phyloP scores from a whole-genome alignment of 2,797 vertebrate genomes.

The Tenualosa thibaudeaui region DNA sequence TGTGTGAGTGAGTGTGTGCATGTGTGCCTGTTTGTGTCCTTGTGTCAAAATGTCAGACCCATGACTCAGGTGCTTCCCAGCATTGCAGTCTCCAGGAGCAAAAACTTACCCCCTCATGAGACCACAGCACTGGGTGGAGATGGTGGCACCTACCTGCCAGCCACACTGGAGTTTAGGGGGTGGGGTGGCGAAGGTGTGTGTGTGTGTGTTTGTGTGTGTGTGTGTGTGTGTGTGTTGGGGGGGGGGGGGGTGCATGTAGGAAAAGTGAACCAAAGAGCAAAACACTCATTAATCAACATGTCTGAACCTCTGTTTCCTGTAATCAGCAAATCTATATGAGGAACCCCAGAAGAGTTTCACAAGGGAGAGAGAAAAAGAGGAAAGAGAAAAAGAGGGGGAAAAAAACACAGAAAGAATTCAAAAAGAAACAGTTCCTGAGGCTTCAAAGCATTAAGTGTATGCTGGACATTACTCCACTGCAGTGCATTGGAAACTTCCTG shows the following conservation, averaged over 20 bases:
- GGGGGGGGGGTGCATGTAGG: neutral
- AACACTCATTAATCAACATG: slow-evolving; percentile 14
- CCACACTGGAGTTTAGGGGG: too few species aligned
- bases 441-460: neutral
- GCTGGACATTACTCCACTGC: neutral
- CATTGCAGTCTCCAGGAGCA: too few species aligned
- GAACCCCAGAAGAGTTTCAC: neutral
- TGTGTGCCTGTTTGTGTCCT: neutral
- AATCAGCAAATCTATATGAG: slow-evolving; percentile 21
- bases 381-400: neutral
- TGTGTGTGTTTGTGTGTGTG: neutral
- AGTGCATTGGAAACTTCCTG: neutral
- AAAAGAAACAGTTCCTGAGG: neutral
- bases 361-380: neutral
- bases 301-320: neutral
- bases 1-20: neutral
- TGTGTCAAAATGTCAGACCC: too few species aligned
- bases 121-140: too few species aligned
- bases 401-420: neutral
- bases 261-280: neutral
- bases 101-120: too few species aligned
- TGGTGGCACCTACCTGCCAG: too few species aligned
- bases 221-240: neutral
- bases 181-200: neutral
- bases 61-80: too few species aligned